Conservation (phyloP, 2,797 vertebrate species). For the Sebastes flavidus region DNA sequence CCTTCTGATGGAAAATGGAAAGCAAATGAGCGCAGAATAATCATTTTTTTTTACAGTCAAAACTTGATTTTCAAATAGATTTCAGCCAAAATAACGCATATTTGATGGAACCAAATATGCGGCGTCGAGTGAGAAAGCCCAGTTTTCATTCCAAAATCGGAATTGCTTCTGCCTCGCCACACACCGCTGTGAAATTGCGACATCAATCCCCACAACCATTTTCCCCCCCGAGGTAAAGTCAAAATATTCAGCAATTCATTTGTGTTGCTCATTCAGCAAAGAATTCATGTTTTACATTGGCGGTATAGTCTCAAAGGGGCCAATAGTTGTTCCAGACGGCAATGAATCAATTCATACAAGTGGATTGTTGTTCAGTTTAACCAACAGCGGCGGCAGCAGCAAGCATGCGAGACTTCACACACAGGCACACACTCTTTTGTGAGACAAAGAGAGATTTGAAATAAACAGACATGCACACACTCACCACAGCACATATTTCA, state of each 20-base stretch:
- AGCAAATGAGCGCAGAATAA: neutral
- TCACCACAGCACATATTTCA: slow-evolving; percentile 22
- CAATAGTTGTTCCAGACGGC: slow-evolving; percentile 38
- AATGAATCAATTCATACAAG: slow-evolving; percentile 62
- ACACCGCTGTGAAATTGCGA: slow-evolving; percentile 46
- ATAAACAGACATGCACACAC: slow-evolving; percentile 28
- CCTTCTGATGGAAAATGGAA: slow-evolving; percentile 15
- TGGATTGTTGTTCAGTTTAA: slow-evolving; percentile 43
- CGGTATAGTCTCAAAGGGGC: slow-evolving; percentile 52
- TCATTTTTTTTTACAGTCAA: neutral
- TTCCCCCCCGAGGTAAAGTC: slow-evolving; percentile 33
- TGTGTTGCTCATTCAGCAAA: slow-evolving; percentile 63
- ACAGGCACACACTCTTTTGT: neutral
- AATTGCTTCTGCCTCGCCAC: slow-evolving; percentile 20
- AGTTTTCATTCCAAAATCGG: slow-evolving; percentile 10
- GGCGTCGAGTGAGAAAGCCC: neutral
- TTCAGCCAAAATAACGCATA: neutral
- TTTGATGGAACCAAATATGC: neutral
- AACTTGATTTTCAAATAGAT: neutral
- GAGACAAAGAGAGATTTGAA: slow-evolving; percentile 17
- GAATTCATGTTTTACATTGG: slow-evolving; percentile 60
- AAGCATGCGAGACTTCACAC: slow-evolving; percentile 9
- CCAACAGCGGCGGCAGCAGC: slow-evolving; percentile 8
- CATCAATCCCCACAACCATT: slow-evolving; percentile 51
- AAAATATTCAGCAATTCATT: slow-evolving; percentile 69